These are phyloP conservation scores for Leucophenga maculata DNA, from an alignment of 2,888 invertebrate genomes.

Conservation along the genomic window DNA sequence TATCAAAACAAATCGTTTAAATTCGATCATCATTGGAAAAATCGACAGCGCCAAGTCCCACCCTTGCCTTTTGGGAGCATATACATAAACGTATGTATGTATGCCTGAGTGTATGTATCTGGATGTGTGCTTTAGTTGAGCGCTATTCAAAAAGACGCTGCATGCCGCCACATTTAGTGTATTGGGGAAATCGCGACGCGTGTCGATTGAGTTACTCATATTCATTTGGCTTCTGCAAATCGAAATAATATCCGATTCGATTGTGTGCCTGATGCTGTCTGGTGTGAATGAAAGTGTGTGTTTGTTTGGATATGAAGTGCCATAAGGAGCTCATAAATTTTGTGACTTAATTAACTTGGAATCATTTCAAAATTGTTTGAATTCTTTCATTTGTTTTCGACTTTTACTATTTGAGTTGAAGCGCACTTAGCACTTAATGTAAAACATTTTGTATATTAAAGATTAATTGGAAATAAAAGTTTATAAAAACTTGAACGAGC, in stretches of 20 bases:
- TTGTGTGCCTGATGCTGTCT: slow-evolving; percentile 16
- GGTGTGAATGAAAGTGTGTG: slow-evolving; percentile 33
- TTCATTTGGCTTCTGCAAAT: slow-evolving; percentile 39
- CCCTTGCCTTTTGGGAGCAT: slow-evolving; percentile 28
- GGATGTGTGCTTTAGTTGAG: not conserved
- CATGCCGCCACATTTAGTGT: slow-evolving; percentile 8
- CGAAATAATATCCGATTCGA: slow-evolving; percentile 39
- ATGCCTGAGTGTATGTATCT: not conserved
- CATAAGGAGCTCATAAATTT: slow-evolving; percentile 65
- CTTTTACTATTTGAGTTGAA: not conserved
- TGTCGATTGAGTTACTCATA: slow-evolving; percentile 56
- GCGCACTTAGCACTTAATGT: not conserved
- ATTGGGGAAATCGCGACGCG: slow-evolving; percentile 46
- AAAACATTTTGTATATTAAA: not conserved
- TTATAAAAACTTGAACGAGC: no score
- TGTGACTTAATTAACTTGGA: slow-evolving; percentile 68
- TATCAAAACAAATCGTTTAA: slow-evolving; percentile 73
- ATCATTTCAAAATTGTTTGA: slow-evolving; percentile 62
- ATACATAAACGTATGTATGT: not conserved
- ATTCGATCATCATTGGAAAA: slow-evolving; percentile 66
- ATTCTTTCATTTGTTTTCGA: slow-evolving; percentile 40
- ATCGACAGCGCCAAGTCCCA: slow-evolving; percentile 34
- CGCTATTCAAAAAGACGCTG: slow-evolving; percentile 20
- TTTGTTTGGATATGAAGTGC: slow-evolving; percentile 38
- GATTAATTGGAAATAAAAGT: not conserved